Evolutionary conservation across 2,888 invertebrate species (phyloP).

Genomic region (Cataglyphis cursor): DNA sequence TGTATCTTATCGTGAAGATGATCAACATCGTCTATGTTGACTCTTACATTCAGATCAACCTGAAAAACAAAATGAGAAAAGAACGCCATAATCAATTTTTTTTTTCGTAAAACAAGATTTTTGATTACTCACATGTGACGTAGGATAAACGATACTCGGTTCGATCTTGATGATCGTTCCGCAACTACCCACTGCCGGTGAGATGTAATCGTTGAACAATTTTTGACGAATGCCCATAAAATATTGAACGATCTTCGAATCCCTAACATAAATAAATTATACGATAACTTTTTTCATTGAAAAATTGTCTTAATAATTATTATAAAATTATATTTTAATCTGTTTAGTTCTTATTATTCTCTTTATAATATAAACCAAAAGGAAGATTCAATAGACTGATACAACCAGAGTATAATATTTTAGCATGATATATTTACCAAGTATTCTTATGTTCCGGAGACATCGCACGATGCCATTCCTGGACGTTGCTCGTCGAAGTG

Average conservation of each 20-base stretch:
- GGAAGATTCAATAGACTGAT: neutral
- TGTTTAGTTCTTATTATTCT: neutral
- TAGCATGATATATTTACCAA: constrained; percentile 64
- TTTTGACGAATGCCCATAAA: constrained; percentile 72
- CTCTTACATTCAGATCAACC: constrained; percentile 79
- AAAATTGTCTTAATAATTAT: neutral
- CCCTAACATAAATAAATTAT: constrained; percentile 59
- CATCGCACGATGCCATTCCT: constrained; percentile 66
- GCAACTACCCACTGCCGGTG: constrained; percentile 79
- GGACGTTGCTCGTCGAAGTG: constrained; percentile 54
- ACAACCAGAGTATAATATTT: neutral
- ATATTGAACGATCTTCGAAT: constrained; percentile 37
- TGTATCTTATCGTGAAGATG: constrained; percentile 62
- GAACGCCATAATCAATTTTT: neutral
- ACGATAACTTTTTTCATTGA: neutral
- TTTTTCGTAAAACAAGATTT: neutral
- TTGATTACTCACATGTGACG: constrained; percentile 77
- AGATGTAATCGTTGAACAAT: constrained; percentile 70
- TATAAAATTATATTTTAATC: neutral
- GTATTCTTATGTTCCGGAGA: constrained; percentile 64
- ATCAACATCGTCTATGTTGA: constrained; percentile 74
- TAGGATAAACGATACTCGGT: constrained; percentile 79
- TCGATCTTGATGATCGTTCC: constrained; percentile 76
- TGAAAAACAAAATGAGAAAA: constrained; percentile 46
- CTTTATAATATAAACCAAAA: constrained; percentile 8